Conservation (phyloP, 2,797 vertebrate genomes). For the Ctenopoma multispine region DNA sequence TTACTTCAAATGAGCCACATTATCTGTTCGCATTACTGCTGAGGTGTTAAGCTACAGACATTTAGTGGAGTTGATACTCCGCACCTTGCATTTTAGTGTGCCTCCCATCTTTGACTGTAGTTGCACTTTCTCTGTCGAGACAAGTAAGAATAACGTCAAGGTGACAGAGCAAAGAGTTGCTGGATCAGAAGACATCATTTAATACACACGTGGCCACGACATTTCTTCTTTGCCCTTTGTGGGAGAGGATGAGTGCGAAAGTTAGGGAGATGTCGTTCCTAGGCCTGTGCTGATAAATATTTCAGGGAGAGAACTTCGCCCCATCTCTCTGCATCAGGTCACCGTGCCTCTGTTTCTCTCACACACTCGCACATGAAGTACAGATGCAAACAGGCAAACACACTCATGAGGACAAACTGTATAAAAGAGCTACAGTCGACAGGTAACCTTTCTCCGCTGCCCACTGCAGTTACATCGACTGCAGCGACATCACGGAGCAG, state of each 20-base stretch:
- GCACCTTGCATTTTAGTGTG: not conserved
- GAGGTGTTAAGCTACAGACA: slow-evolving; percentile 10
- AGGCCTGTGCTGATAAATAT: slow-evolving; percentile 73
- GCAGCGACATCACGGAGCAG: slow-evolving; percentile 15
- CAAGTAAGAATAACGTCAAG: slow-evolving; percentile 18
- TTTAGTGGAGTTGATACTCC: slow-evolving; percentile 14
- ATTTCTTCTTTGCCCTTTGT: slow-evolving; percentile 54
- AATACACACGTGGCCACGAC: slow-evolving; percentile 47
- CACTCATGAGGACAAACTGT: slow-evolving; percentile 50
- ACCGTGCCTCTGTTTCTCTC: slow-evolving; percentile 44
- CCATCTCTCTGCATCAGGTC: slow-evolving; percentile 78
- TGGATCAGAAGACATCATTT: slow-evolving; percentile 61
- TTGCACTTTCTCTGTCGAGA: slow-evolving; percentile 28
- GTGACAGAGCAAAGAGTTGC: slow-evolving; percentile 14
- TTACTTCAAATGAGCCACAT: slow-evolving; percentile 27
- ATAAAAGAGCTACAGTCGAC: slow-evolving; percentile 66
- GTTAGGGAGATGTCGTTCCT: slow-evolving; percentile 62
- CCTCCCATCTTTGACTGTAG: not conserved
- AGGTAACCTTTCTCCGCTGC: slow-evolving; percentile 74
- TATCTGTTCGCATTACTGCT: slow-evolving; percentile 22
- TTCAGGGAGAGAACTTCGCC: slow-evolving; percentile 69
- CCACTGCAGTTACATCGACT: slow-evolving; percentile 44
- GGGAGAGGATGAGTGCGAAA: slow-evolving; percentile 54
- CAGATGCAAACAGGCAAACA: slow-evolving; percentile 57
- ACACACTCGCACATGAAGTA: slow-evolving; percentile 32